These are phyloP conservation scores for Unio pictorum DNA, from an alignment of 2,888 invertebrate genomes.

Conservation along the genomic window DNA sequence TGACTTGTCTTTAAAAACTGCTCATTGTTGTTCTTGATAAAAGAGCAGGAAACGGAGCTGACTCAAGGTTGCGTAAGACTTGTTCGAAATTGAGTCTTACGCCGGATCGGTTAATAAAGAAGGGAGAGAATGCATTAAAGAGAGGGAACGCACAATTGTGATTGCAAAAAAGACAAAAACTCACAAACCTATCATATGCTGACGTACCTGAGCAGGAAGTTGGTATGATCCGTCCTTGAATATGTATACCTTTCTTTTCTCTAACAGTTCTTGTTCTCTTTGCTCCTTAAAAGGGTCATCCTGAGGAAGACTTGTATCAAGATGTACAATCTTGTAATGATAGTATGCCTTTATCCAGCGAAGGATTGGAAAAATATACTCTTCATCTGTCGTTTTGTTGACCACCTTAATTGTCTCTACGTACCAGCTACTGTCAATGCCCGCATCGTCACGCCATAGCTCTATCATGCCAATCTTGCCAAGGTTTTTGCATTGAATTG, in stretches of 20 bases:
- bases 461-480: conserved; percentile 57
- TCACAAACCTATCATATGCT: too few species aligned
- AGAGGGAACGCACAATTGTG: too few species aligned
- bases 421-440: conserved; percentile 69
- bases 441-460: conserved; percentile 67
- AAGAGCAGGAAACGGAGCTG: too few species aligned
- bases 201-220: too few species aligned
- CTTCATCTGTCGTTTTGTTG: conserved; percentile 31
- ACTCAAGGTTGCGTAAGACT: too few species aligned
- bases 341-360: conserved; percentile 69
- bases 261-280: conserved; percentile 65
- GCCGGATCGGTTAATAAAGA: too few species aligned
- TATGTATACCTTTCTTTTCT: conserved; percentile 58
- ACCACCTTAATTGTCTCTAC: conserved; percentile 61
- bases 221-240: too few species aligned
- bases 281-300: conserved; percentile 64
- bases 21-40: too few species aligned
- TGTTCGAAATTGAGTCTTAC: too few species aligned
- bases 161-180: too few species aligned
- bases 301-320: conserved; percentile 70
- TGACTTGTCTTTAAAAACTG: too few species aligned
- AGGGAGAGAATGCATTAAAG: too few species aligned
- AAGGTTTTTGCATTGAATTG: conserved; percentile 31
- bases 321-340: conserved; percentile 65
- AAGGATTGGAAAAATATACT: conserved; percentile 67